phyloP scores from a whole-genome alignment of 1,140 invertebrate genomes.

The Ceratosolen solmsi region DNA sequence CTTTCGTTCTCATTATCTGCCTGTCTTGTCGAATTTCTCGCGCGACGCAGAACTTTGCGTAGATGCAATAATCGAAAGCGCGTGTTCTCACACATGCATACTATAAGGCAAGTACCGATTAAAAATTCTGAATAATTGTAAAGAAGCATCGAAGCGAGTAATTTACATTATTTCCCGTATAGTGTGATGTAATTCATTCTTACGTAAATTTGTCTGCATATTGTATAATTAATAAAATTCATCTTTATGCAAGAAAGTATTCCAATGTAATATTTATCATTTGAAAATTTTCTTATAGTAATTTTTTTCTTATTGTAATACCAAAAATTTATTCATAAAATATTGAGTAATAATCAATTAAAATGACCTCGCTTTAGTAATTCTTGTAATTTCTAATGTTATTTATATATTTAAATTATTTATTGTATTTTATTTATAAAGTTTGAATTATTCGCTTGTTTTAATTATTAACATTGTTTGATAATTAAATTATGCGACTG shows the following conservation, averaged over 20 bases:
- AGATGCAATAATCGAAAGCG: constrained; percentile 57
- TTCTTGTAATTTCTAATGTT: no score
- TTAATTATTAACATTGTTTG: no score
- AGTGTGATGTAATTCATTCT: not conserved
- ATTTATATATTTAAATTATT: no score
- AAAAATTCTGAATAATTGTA: not conserved
- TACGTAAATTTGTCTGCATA: not conserved
- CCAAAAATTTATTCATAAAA: no score
- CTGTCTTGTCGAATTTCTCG: constrained; percentile 47
- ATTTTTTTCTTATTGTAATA: no score
- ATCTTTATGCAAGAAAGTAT: no score
- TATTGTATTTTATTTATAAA: no score
- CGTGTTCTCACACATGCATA: not conserved
- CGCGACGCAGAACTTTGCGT: constrained; percentile 55
- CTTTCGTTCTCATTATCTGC: not conserved
- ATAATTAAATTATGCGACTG: no score
- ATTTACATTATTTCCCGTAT: not conserved
- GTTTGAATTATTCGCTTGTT: no score
- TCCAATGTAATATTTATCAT: not conserved
- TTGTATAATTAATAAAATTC: not conserved
- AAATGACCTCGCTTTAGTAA: no score
- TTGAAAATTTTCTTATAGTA: not conserved
- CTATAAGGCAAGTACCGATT: not conserved
- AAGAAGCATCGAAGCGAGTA: not conserved
- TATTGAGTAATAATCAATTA: no score